These are phyloP conservation scores for Flabesymbios commensalis DNA, from an alignment of 2,888 invertebrate species.

Conservation along the genomic window DNA sequence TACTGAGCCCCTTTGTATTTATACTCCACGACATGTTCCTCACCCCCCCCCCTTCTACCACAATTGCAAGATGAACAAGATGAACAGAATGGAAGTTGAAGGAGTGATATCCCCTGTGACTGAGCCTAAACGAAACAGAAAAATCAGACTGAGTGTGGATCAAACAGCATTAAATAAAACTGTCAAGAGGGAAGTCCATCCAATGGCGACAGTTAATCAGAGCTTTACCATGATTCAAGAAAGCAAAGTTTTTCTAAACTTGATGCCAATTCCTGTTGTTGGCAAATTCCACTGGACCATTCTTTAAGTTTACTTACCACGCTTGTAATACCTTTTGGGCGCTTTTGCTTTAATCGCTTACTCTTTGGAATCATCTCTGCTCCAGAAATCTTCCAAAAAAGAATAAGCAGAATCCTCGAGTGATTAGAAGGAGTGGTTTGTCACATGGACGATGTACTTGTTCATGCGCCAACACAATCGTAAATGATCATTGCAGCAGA, in stretches of 20 bases:
- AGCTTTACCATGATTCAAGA: conserved; percentile 15
- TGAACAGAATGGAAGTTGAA: conserved; percentile 38
- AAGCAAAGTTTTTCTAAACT: conserved; percentile 27
- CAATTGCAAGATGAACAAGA: conserved; percentile 43
- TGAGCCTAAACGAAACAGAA: conserved; percentile 36
- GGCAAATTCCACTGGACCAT: too few species aligned
- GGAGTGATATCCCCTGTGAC: conserved; percentile 45
- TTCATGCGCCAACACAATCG: conserved; percentile 14
- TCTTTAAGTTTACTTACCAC: too few species aligned
- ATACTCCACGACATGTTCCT: conserved; percentile 44
- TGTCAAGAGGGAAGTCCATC: conserved; percentile 11
- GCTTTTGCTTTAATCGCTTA: conserved; percentile 20
- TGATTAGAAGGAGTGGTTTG: conserved; percentile 21
- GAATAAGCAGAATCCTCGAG: conserved; percentile 23
- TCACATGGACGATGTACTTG: conserved; percentile 34
- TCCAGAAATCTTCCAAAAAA: conserved; percentile 19
- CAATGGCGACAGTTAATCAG: conserved; percentile 19
- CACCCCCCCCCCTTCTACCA: conserved; percentile 43
- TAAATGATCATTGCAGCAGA: conserved; percentile 20
- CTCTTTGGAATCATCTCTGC: conserved; percentile 21
- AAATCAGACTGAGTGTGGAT: conserved; percentile 21
- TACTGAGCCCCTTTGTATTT: conserved; percentile 39
- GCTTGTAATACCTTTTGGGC: conserved; percentile 17
- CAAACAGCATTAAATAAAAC: conserved; percentile 13
- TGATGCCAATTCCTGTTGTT: too few species aligned